A percentile compares a stretch with the other conserved stretches of the same genome.
phyloP scores from a whole-genome alignment of 1,140 invertebrate genomes.

The Mamestra configurata region DNA sequence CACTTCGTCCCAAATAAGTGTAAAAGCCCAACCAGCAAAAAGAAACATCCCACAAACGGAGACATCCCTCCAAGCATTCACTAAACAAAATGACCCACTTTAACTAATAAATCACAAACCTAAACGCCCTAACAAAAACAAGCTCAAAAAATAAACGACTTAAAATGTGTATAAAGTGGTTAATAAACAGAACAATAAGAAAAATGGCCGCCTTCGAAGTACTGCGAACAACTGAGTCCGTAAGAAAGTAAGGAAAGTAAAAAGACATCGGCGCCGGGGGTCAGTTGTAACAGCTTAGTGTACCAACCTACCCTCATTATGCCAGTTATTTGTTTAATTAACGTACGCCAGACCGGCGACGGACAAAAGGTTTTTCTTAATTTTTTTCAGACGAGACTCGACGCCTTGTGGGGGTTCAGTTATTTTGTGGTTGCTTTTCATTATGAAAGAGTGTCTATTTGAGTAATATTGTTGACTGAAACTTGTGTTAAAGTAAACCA shows the following conservation, averaged over 20 bases:
- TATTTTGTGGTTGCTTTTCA: conserved; percentile 11
- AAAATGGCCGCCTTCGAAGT: conserved; percentile 9
- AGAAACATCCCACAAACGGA: neutral
- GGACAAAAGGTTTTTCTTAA: conserved; percentile 62
- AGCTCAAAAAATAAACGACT: neutral
- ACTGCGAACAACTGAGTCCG: neutral
- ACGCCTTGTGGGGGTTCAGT: conserved; percentile 1
- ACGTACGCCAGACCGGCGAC: conserved; percentile 59
- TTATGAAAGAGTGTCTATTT: neutral
- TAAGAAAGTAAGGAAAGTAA: conserved; percentile 23
- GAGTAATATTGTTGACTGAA: neutral
- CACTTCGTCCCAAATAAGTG: too few relatives aligned
- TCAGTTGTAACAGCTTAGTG: conserved; percentile 74
- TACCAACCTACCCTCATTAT: conserved; percentile 62
- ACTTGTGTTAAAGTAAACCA: too few relatives aligned
- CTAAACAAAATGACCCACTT: conserved; percentile 24
- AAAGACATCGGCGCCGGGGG: conserved; percentile 65
- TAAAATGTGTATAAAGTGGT: conserved; percentile 18
- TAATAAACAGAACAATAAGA: conserved; percentile 15
- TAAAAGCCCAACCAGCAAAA: neutral
- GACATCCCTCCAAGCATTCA: neutral
- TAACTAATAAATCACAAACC: conserved; percentile 16
- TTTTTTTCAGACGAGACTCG: conserved; percentile 53
- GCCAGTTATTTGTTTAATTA: conserved; percentile 78
- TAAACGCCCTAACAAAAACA: conserved; percentile 7